Evolutionary conservation across 2,113 vertebrate species (phyloP), one percentile per base, ranked within the genome.

Genomic region (Entomyzon cyanotis): DNA sequence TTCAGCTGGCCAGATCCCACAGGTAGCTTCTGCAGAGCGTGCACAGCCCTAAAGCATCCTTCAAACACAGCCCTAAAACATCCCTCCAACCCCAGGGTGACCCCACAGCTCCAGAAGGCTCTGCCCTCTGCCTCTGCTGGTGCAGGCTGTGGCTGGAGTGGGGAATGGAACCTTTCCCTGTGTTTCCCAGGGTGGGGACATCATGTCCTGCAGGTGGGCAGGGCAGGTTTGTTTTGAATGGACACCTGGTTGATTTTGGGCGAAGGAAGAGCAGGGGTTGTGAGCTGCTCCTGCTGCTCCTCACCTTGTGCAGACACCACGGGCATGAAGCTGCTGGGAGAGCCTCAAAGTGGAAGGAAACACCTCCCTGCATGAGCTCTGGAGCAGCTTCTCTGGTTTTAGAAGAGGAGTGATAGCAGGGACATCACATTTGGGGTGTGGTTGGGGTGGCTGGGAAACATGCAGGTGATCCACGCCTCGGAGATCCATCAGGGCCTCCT

Each of bases 391-490:
- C 49, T 59, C 23, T 21, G 80, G 4, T 18, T 59, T 28, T 8
- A 2, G 56, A 46, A 3, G 10, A 49, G 63, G 11, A 17, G 5
- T 0, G 52, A 0, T 1, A 3, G 2, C 44, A 41, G 28, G 5
- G 46, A 14, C 13, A 0, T 2, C 1, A 18, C 7, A 10, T 25
- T 5, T 18, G 41, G 13, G 0, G 19, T 2, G 35, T 16, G 41
- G 6, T 33, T 13, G 3, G 56, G 25, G 5, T 6, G 4, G 62
- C 8, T 27, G 67, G 46, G n/a, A 37, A 8, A 9, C 0, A 5
- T 1, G 9, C 9, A 1, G 4, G 9, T 4, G 71, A 15, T 15
- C 41, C 5, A 0, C 1, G 77, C 8, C 68, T 15, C 0, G 0
- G 42, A 16, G 52, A 47, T 62, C 68, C 18, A 2, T 0, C 55